phyloP scores from a whole-genome alignment of 2,113 vertebrate species.

The Odocoileus hemionus region DNA sequence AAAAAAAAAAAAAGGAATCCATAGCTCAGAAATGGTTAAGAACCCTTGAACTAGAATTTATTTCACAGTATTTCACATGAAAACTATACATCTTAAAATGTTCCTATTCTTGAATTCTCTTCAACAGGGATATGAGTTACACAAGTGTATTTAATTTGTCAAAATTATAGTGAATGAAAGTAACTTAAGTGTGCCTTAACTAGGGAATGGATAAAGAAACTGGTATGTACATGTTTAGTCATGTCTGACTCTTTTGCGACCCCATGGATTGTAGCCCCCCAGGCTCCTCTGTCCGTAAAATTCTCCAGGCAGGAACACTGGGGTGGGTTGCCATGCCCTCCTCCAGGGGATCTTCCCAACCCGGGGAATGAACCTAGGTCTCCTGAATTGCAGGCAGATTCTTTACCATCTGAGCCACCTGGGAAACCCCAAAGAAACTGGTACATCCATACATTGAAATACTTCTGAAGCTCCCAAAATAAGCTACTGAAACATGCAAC shows the following conservation, averaged over 20 bases:
- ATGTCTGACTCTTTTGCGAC: neutral
- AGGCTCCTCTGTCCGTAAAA: neutral
- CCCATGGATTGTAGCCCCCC: neutral
- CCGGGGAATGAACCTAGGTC: neutral
- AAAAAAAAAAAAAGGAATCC: neutral
- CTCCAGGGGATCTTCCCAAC: neutral
- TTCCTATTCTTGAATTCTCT: neutral
- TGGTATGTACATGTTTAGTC: neutral
- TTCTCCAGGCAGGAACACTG: neutral
- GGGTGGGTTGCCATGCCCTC: neutral
- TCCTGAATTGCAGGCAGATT: neutral
- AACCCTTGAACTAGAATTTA: neutral
- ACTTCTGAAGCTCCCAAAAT: neutral
- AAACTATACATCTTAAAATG: neutral
- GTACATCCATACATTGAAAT: rapidly evolving
- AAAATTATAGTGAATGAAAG: neutral
- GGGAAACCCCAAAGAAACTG: neutral
- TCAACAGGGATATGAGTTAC: neutral
- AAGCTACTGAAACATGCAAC: too few species aligned
- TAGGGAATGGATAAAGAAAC: neutral
- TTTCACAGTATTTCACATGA: neutral
- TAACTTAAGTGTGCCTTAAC: neutral
- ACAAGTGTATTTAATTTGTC: neutral
- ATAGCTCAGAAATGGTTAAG: neutral
- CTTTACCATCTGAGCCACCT: neutral